These are phyloP conservation scores for Oxyura jamaicensis DNA, from an alignment of 2,113 vertebrate genomes.

Conservation along the genomic window DNA sequence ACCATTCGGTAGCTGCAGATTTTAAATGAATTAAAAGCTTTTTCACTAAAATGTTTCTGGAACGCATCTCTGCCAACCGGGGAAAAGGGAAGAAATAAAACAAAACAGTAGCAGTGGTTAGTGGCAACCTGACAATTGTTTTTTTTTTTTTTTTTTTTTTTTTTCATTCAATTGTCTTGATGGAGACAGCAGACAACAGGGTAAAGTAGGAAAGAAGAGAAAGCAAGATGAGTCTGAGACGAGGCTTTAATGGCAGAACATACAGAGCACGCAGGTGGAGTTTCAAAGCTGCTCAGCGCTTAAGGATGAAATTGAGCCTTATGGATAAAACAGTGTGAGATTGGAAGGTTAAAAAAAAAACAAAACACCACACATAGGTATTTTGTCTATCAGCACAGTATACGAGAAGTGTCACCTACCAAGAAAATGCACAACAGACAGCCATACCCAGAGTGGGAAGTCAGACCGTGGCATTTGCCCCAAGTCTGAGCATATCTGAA, in stretches of 20 bases:
- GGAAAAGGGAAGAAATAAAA: not conserved
- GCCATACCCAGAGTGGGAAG: not conserved
- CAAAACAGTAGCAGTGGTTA: not conserved
- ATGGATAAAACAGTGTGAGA: not conserved
- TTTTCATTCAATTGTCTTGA: not conserved
- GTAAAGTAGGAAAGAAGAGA: not conserved
- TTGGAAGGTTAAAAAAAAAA: not conserved
- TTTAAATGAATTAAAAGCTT: constrained; percentile 69
- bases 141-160: not conserved
- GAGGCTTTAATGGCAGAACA: not conserved
- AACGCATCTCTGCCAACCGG: constrained; percentile 3
- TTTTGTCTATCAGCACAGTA: not conserved
- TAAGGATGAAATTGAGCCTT: not conserved
- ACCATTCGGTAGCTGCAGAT: constrained; percentile 19
- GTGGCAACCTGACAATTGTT: not conserved
- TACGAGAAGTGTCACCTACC: not conserved
- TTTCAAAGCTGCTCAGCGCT: not conserved
- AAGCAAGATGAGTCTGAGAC: not conserved
- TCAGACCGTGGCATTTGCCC: fast-evolving
- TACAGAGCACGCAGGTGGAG: not conserved
- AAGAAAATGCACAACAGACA: not conserved
- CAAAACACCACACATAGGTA: not conserved
- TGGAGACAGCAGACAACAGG: not conserved
- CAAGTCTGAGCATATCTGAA: not conserved
- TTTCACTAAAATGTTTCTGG: constrained; percentile 57